Conservation (phyloP, 2,113 vertebrate genomes). For the Chelonoidis abingdonii region DNA sequence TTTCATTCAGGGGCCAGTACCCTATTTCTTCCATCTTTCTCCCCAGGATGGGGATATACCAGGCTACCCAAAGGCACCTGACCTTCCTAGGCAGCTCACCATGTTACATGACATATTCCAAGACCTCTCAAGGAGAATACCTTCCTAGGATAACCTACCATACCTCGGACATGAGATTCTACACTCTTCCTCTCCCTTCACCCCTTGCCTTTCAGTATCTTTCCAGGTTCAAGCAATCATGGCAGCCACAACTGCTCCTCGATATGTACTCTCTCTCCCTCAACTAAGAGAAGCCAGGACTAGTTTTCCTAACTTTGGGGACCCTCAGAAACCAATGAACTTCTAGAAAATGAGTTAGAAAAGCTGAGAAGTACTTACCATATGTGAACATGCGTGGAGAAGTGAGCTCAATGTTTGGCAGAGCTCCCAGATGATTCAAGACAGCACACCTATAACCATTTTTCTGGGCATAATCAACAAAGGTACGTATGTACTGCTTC, state of each 20-base stretch:
- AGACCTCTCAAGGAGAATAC: neutral
- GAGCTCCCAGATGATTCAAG: conserved; percentile 95
- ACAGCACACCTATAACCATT: conserved; percentile 97
- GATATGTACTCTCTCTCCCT: neutral
- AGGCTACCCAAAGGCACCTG: neutral
- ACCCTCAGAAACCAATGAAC: neutral
- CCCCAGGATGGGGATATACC: neutral
- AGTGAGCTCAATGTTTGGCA: conserved; percentile 96
- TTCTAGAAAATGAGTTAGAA: neutral
- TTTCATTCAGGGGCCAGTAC: neutral
- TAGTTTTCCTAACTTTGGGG: neutral
- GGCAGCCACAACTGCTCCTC: neutral
- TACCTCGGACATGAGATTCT: neutral
- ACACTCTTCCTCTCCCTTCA: neutral
- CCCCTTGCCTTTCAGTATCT: neutral
- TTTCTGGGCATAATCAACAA: conserved; percentile 95
- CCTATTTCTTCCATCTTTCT: fast-evolving
- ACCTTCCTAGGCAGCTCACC: neutral
- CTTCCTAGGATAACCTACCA: neutral
- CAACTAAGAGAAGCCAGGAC: neutral
- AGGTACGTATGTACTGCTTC: conserved; percentile 98
- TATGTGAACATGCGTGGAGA: conserved; percentile 99
- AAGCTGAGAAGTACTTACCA: conserved; percentile 79
- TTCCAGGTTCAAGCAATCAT: neutral
- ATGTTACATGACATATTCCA: neutral